Evolutionary conservation across 2,113 vertebrate species (phyloP).

Genomic region (Halichoeres trimaculatus): DNA sequence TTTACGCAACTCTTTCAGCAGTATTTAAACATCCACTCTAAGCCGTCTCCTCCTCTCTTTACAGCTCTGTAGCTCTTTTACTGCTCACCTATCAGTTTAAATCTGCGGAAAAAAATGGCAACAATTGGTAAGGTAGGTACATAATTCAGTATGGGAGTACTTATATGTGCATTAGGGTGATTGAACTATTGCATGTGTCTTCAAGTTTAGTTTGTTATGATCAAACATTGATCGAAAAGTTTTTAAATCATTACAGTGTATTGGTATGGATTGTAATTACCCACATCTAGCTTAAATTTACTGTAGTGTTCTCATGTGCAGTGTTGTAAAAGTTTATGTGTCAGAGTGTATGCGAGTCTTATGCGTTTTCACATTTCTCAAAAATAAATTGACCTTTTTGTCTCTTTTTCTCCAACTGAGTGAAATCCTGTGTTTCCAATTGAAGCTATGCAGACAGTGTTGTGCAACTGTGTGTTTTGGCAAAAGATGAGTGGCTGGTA

Average conservation of each 20-base stretch:
- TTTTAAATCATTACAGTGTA: no score
- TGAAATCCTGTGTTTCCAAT: no score
- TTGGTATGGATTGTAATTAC: no score
- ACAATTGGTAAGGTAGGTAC: constrained; percentile 69
- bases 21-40: constrained; percentile 29
- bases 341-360: no score
- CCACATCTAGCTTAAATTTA: neutral
- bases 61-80: neutral
- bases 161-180: no score
- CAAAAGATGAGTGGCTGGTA: neutral
- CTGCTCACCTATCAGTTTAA: neutral
- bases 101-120: constrained; percentile 47
- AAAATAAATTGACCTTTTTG: no score
- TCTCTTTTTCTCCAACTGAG: no score
- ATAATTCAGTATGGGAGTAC: neutral
- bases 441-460: neutral
- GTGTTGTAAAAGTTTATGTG: no score
- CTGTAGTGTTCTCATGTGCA: neutral
- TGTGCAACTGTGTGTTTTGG: constrained; percentile 28
- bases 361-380: no score
- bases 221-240: no score
- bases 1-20: constrained; percentile 11
- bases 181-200: no score
- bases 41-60: neutral
- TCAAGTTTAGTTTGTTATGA: no score